Evolutionary conservation across 2,888 invertebrate species (phyloP).

Genomic region (Neoscelio sp.): DNA sequence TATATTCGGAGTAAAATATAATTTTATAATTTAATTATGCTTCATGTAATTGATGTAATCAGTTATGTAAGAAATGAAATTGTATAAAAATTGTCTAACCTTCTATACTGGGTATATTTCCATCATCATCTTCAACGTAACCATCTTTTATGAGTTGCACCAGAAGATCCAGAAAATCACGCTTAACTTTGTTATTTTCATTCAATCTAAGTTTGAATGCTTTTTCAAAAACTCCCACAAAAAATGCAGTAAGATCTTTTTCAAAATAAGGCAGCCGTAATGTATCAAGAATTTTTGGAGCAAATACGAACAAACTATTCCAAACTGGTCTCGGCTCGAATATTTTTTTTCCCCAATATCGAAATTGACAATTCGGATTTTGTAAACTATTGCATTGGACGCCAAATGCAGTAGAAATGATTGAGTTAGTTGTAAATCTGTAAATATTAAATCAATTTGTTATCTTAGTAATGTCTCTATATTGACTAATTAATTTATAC

Average conservation of each 20-base stretch:
- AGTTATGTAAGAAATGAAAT: too few relatives aligned
- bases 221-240: conserved; percentile 77
- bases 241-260: conserved; percentile 76
- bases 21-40: too few relatives aligned
- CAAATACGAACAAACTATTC: conserved; percentile 69
- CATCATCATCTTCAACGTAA: conserved; percentile 72
- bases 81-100: too few relatives aligned
- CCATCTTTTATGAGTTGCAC: conserved; percentile 78
- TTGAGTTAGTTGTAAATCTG: conserved; percentile 76
- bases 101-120: conserved; percentile 34
- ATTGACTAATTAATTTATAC: too few relatives aligned
- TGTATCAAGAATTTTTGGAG: conserved; percentile 73
- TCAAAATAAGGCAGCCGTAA: conserved; percentile 73
- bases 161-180: conserved; percentile 81
- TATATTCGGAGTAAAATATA: too few relatives aligned
- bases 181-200: conserved; percentile 70
- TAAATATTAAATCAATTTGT: too few relatives aligned
- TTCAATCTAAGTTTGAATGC: conserved; percentile 77
- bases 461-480: too few relatives aligned
- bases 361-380: conserved; percentile 76
- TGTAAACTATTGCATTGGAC: conserved; percentile 74
- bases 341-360: conserved; percentile 74
- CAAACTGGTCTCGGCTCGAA: conserved; percentile 61
- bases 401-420: conserved; percentile 78
- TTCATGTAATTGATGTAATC: too few relatives aligned